phyloP scores from a whole-genome alignment of 1,140 invertebrate species.

The Elymnias hypermnestra region DNA sequence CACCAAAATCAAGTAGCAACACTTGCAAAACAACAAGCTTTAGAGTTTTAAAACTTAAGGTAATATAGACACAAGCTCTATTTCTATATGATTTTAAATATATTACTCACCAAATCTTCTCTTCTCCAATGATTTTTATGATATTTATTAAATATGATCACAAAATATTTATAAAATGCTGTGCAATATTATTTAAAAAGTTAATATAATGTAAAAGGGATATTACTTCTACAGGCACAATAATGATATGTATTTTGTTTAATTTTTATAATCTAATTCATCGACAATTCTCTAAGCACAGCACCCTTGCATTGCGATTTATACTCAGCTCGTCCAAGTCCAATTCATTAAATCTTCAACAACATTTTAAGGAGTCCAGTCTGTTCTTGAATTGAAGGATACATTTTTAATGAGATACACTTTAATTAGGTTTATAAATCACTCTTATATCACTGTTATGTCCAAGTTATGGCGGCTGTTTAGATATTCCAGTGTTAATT shows the following conservation, averaged over 20 bases:
- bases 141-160: background rate
- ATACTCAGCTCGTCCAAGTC: background rate
- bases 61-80: too few species aligned
- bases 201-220: constrained; percentile 46
- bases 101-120: constrained; percentile 27
- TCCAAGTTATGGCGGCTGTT: constrained; percentile 41
- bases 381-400: constrained; percentile 3
- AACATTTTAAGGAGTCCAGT: constrained; percentile 15
- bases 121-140: constrained; percentile 1
- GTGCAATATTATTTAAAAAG: constrained; percentile 28
- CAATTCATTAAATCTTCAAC: background rate
- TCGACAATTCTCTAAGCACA: constrained; percentile 23
- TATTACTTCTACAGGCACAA: constrained; percentile 58
- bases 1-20: too few species aligned
- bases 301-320: constrained; percentile 21
- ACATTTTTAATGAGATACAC: constrained; percentile 13
- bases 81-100: too few species aligned
- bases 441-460: constrained; percentile 5
- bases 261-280: constrained; percentile 30
- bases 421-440: constrained; percentile 8
- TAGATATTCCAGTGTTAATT: background rate
- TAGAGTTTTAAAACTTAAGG: too few species aligned
- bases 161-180: constrained; percentile 39
- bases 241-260: constrained; percentile 62
- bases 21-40: too few species aligned